A percentile compares a stretch with the other conserved stretches of the same genome.
Evolutionary conservation across 2,888 invertebrate genomes (phyloP).

Genomic region (Ptilodon capucinus): DNA sequence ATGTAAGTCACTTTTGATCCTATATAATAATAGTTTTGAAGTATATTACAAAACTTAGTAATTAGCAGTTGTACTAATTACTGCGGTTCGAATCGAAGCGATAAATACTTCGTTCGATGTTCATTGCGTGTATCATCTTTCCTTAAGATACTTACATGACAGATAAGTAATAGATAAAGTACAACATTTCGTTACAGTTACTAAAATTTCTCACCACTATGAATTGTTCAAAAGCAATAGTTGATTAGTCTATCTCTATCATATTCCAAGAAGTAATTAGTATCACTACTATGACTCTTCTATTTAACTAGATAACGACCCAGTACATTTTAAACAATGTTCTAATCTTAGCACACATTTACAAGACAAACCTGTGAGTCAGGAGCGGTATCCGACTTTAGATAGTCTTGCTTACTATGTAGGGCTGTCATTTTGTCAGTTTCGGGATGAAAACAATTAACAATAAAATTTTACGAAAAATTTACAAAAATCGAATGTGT

Average conservation of each 20-base stretch:
- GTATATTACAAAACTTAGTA: too few relatives aligned
- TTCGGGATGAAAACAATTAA: neutral
- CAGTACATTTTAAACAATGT: slow-evolving; percentile 16
- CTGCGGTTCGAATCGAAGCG: too few relatives aligned
- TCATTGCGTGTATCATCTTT: too few relatives aligned
- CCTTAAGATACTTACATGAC: too few relatives aligned
- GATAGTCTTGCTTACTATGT: slow-evolving; percentile 15
- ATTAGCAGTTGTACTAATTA: too few relatives aligned
- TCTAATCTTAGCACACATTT: slow-evolving; percentile 26
- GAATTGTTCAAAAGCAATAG: neutral
- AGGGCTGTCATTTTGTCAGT: slow-evolving; percentile 12
- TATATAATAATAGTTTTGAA: too few relatives aligned
- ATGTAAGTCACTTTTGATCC: too few relatives aligned
- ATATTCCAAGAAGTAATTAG: neutral
- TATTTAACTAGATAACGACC: slow-evolving; percentile 13
- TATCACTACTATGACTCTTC: neutral
- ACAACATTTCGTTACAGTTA: too few relatives aligned
- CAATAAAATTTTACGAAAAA: neutral
- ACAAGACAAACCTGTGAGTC: slow-evolving; percentile 30
- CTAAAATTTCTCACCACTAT: too few relatives aligned
- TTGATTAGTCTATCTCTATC: neutral
- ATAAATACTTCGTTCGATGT: too few relatives aligned
- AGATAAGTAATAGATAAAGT: too few relatives aligned
- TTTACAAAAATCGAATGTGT: too few relatives aligned
- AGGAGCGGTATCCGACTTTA: slow-evolving; percentile 22